Conservation (phyloP, 2,797 vertebrate species). For the Parotocinclus haroldoi region DNA sequence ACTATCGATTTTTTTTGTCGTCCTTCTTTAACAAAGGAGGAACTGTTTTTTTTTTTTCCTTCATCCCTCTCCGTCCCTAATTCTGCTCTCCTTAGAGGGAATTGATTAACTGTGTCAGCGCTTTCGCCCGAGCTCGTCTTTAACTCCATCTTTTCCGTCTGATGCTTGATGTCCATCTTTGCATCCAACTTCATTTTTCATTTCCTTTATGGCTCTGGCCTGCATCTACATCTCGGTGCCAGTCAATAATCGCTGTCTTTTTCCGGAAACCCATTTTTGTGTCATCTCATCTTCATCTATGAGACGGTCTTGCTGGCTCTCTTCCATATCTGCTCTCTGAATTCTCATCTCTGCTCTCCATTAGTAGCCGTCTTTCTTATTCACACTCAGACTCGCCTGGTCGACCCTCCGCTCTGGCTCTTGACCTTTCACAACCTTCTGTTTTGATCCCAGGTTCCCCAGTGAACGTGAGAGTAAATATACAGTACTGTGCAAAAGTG, state of each 20-base stretch:
- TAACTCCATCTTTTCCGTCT: background rate
- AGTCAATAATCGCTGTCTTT: conserved; percentile 8
- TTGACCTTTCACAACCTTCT: no score
- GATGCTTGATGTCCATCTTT: background rate
- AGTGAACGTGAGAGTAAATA: no score
- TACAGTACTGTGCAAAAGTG: no score
- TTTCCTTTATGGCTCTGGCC: conserved; percentile 19
- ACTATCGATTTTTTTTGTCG: conserved; percentile 41
- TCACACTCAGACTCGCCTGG: background rate
- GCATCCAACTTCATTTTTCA: conserved; percentile 6
- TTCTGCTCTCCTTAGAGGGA: background rate
- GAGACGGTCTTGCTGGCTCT: background rate
- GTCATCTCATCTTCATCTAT: conserved; percentile 5
- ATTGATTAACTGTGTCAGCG: conserved; percentile 11
- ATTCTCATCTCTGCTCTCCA: background rate
- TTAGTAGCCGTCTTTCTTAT: conserved; percentile 3
- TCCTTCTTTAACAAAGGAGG: conserved; percentile 45
- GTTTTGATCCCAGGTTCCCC: no score
- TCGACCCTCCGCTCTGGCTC: background rate
- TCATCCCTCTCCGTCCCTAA: background rate
- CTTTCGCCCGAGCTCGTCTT: background rate
- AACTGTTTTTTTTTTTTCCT: conserved; percentile 22
- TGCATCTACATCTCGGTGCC: conserved; percentile 1
- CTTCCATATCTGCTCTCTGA: conserved; percentile 6
- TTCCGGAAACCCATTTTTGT: conserved; percentile 12